phyloP scores from a whole-genome alignment of 2,888 invertebrate genomes.

The Callyntrura sp. region DNA sequence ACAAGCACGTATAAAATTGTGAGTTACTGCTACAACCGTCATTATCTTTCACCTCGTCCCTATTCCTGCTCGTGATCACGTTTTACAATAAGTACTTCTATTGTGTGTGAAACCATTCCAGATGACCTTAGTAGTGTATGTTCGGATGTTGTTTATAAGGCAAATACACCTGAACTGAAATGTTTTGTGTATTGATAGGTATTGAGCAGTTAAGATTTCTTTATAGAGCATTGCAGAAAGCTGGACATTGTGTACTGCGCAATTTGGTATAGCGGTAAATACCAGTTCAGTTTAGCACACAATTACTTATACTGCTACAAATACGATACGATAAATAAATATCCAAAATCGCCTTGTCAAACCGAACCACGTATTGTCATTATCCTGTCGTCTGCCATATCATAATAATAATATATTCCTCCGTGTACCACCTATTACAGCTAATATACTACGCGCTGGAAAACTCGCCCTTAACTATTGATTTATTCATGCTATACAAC shows the following conservation, averaged over 20 bases:
- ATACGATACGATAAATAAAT: constrained; percentile 6
- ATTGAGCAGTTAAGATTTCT: not conserved
- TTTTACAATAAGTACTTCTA: no score
- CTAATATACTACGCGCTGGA: not conserved
- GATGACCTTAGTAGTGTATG: no score
- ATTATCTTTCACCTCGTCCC: no score
- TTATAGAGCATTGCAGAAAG: not conserved
- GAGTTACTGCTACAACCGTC: no score
- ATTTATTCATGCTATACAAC: not conserved
- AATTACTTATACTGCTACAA: no score
- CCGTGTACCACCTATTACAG: not conserved
- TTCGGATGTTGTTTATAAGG: no score
- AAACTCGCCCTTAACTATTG: not conserved
- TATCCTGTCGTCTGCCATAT: constrained; percentile 23
- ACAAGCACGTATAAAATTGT: no score
- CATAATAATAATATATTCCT: not conserved
- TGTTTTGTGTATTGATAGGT: not conserved
- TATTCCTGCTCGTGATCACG: no score
- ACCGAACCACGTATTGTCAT: constrained; percentile 17
- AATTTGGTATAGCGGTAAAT: no score
- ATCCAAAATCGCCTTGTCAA: not conserved
- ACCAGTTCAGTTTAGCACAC: no score
- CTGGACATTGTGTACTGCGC: not conserved
- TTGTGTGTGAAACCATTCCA: no score
- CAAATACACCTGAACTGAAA: no score